These are phyloP conservation scores for Mesitornis unicolor DNA, from an alignment of 2,113 vertebrate genomes.

Conservation along the genomic window DNA sequence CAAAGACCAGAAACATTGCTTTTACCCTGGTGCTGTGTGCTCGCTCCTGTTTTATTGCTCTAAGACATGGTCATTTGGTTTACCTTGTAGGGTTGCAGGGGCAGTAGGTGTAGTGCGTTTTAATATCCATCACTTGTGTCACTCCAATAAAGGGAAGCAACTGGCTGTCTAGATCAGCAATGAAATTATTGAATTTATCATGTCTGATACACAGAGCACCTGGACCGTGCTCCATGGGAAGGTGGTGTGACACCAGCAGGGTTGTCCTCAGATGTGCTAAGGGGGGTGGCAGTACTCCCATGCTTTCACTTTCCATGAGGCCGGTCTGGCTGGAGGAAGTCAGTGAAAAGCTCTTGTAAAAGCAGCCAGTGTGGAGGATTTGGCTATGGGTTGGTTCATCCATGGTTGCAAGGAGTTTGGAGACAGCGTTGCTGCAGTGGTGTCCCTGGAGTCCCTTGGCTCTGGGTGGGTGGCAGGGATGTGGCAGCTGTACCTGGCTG, in stretches of 20 bases:
- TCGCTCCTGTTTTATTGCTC: background rate
- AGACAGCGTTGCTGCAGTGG: background rate
- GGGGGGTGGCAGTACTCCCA: background rate
- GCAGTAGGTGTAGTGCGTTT: background rate
- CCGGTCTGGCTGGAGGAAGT: background rate
- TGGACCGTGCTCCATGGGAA: rapidly evolving
- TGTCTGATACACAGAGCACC: background rate
- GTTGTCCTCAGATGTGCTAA: background rate
- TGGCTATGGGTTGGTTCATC: background rate
- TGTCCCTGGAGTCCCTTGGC: background rate
- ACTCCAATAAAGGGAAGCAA: background rate
- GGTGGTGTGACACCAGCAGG: background rate
- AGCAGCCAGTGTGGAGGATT: background rate
- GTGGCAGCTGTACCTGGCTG: background rate
- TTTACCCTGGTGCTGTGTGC: background rate
- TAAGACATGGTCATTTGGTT: background rate
- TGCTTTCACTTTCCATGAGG: rapidly evolving
- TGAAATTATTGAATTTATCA: background rate
- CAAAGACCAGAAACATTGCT: background rate
- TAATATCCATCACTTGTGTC: too few species aligned
- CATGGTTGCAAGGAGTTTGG: background rate
- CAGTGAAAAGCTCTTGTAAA: background rate
- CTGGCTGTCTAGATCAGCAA: background rate
- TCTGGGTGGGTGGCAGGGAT: background rate
- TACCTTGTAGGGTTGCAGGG: background rate